Conservation (phyloP, 1,140 invertebrate genomes). For the Brachionus manjavacas region DNA sequence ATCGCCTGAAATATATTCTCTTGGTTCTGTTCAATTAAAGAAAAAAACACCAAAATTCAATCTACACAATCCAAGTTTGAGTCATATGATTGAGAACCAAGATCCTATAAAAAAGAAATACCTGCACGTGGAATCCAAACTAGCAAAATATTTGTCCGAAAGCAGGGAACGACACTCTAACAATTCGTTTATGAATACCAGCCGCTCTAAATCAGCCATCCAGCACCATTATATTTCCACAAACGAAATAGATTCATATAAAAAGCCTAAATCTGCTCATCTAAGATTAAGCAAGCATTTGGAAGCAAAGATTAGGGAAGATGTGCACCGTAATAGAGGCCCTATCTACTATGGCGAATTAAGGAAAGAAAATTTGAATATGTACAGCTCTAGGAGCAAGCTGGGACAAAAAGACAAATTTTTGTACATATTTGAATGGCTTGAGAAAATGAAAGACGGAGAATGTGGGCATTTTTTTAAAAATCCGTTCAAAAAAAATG, state of each 20-base stretch:
- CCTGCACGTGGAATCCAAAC: neutral
- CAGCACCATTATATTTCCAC: neutral
- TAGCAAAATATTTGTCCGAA: neutral
- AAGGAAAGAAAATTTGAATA: neutral
- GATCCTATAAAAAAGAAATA: neutral
- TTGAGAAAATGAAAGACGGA: neutral
- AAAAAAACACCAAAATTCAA: neutral
- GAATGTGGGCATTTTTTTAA: conserved; percentile 25
- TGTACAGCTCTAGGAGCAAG: neutral
- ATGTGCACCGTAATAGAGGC: neutral
- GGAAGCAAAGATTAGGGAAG: neutral
- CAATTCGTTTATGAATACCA: neutral
- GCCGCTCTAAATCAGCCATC: neutral
- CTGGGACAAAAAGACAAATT: neutral
- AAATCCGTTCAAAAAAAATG: conserved; percentile 8
- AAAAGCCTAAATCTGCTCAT: neutral
- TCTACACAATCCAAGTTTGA: neutral
- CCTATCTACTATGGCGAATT: conserved; percentile 15
- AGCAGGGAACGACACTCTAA: neutral
- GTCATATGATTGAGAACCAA: neutral
- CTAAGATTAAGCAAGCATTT: neutral
- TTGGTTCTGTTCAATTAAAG: neutral
- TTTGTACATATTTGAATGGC: conserved; percentile 30
- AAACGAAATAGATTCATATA: neutral
- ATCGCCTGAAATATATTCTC: neutral